Conservation (phyloP, 2,113 vertebrate species). For the Pristiophorus japonicus region DNA sequence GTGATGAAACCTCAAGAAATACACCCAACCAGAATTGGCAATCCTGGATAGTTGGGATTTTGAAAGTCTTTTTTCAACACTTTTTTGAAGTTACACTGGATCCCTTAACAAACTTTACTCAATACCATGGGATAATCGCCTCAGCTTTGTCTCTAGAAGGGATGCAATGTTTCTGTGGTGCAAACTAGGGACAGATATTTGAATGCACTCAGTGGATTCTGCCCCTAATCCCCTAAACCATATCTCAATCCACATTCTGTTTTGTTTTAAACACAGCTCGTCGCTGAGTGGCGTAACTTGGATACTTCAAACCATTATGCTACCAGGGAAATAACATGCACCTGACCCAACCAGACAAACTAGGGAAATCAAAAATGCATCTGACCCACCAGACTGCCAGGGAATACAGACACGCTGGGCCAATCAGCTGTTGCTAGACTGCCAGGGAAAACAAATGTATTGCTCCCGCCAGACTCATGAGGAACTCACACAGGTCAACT, state of each 20-base stretch:
- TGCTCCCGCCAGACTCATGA: constrained; percentile 20
- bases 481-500: neutral
- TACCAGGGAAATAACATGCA: constrained; percentile 29
- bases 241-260: constrained; percentile 23
- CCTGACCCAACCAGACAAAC: constrained; percentile 27
- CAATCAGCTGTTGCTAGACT: neutral
- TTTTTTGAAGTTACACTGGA: neutral
- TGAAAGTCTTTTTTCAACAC: neutral
- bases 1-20: neutral
- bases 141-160: neutral
- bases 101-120: neutral
- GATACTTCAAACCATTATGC: constrained; percentile 4
- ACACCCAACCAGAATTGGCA: neutral
- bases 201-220: neutral
- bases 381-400: constrained; percentile 27
- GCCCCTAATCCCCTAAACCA: neutral
- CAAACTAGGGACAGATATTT: neutral
- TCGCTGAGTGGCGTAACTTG: neutral
- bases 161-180: neutral
- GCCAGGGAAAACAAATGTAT: constrained; percentile 34
- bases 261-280: constrained; percentile 14
- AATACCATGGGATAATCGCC: neutral
- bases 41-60: neutral
- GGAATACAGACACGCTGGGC: neutral
- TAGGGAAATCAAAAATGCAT: constrained; percentile 32